Conservation (phyloP, 2,888 invertebrate genomes). For the Ichneumon xanthorius region DNA sequence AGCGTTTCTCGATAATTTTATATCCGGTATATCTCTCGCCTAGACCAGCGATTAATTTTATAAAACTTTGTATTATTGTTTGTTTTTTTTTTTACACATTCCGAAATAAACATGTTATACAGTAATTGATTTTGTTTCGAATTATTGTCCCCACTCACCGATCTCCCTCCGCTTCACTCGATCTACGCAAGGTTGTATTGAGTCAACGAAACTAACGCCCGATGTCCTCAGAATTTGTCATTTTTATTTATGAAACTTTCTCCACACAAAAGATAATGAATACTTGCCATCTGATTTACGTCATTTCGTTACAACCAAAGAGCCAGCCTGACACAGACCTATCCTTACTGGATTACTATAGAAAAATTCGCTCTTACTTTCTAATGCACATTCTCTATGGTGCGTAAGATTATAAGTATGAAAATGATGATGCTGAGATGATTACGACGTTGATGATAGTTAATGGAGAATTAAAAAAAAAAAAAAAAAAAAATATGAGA, state of each 20-base stretch:
- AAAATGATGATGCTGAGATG: constrained; percentile 65
- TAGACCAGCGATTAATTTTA: constrained; percentile 38
- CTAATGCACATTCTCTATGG: constrained; percentile 75
- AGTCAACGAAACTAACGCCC: neutral
- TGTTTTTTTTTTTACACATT: constrained; percentile 51
- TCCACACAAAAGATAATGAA: constrained; percentile 78
- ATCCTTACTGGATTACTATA: constrained; percentile 71
- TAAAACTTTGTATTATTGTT: constrained; percentile 25
- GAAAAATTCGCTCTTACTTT: constrained; percentile 75
- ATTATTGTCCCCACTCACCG: neutral
- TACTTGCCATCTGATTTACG: constrained; percentile 69
- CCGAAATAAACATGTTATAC: constrained; percentile 62
- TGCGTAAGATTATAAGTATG: constrained; percentile 65
- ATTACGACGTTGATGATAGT: constrained; percentile 57
- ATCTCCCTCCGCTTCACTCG: neutral
- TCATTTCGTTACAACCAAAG: constrained; percentile 65
- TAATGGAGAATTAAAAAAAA: neutral
- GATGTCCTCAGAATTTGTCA: constrained; percentile 66
- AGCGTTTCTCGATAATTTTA: neutral
- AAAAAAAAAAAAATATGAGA: neutral
- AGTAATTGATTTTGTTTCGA: constrained; percentile 14
- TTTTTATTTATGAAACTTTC: constrained; percentile 82
- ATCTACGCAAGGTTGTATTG: neutral
- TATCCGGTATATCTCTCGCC: too few species aligned
- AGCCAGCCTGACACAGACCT: constrained; percentile 48